These are phyloP conservation scores for Porites australiensis DNA, from an alignment of 64 coral and sea anemone genomes.

Conservation along the genomic window DNA sequence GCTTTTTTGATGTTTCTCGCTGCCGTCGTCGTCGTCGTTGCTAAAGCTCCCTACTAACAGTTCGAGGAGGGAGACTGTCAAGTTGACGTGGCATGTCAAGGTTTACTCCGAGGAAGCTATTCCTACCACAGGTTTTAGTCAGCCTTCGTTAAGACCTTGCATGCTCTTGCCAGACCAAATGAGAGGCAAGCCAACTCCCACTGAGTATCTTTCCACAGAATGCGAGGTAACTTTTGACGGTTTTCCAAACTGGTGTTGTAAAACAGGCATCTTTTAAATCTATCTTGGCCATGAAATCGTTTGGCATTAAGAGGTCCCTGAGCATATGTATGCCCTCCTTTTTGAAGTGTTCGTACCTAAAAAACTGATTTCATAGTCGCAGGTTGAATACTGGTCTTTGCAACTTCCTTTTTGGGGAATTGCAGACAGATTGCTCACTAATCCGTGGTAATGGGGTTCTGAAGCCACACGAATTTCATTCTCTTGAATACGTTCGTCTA, in stretches of 20 bases:
- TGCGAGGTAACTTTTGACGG: constrained; percentile 24
- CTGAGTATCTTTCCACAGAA: background rate
- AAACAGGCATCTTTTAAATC: constrained; percentile 36
- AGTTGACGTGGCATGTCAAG: no score
- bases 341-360: constrained; percentile 67
- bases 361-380: constrained; percentile 40
- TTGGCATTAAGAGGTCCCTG: constrained; percentile 44
- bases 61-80: no score
- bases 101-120: background rate
- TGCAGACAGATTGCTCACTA: constrained; percentile 62
- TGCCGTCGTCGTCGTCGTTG: no score
- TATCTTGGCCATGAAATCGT: background rate
- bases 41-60: no score
- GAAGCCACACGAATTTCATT: no score
- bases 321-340: constrained; percentile 53
- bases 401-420: constrained; percentile 57
- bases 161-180: background rate
- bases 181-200: background rate
- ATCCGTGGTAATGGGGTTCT: no score
- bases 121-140: background rate
- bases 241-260: constrained; percentile 22
- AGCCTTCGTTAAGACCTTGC: background rate
- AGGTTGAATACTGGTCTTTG: constrained; percentile 59
- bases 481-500: no score
- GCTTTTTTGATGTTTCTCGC: no score